phyloP scores from a whole-genome alignment of 2,888 invertebrate species.

The Pasiphila rectangulata region DNA sequence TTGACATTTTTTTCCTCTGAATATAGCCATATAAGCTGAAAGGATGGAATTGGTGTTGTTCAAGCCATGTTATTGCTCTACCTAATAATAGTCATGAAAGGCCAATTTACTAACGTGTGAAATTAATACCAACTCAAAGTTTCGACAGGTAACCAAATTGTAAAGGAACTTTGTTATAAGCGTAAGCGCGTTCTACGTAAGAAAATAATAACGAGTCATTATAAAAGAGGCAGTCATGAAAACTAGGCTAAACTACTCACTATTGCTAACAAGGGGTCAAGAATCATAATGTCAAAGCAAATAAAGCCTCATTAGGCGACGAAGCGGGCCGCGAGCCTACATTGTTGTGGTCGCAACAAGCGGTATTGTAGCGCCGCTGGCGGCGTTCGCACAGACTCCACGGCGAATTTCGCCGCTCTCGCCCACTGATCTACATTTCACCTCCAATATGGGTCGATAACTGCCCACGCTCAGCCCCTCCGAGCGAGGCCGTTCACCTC shows the following conservation, averaged over 20 bases:
- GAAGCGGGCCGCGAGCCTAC: constrained; percentile 7
- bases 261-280: not conserved
- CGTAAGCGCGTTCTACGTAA: no score
- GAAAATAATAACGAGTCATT: no score
- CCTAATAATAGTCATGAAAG: no score
- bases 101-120: no score
- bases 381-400: constrained; percentile 52
- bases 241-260: not conserved
- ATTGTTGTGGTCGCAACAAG: constrained; percentile 20
- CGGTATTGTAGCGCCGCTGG: constrained; percentile 30
- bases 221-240: not conserved
- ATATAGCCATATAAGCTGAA: no score
- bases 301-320: constrained; percentile 15
- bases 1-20: no score
- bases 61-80: no score
- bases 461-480: constrained; percentile 80
- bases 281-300: constrained; percentile 1
- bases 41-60: no score
- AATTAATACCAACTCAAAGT: no score
- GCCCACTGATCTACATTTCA: constrained; percentile 82
- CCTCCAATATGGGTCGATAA: constrained; percentile 80
- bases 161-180: no score
- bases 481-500: constrained; percentile 77
- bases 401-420: constrained; percentile 78
- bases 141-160: no score